Evolutionary conservation across 37 sponge, comb jelly and placozoan species (phyloP), one percentile per base, ranked within the genome.

Genomic region (Theonella swinhoei): DNA sequence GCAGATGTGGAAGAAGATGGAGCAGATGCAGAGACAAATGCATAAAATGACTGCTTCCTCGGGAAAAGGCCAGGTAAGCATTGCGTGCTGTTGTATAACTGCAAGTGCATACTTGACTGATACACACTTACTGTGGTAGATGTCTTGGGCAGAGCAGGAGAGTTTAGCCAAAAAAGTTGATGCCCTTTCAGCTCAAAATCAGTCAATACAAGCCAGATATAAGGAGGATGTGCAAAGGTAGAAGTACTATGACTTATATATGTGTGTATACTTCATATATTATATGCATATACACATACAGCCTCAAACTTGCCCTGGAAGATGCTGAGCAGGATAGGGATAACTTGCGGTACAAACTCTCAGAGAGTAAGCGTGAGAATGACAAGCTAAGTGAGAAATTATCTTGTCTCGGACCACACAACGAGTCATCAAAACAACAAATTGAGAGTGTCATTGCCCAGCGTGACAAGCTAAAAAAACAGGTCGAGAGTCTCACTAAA

Each of bases 321-420:
- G 77, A 78, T 37, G 80, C 59, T 19, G 87, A 79, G 22, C 66
- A 64, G 36, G 87, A 87, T 35, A 38, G 87, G 31, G 75, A 87
- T 38, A 64, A 72, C 73, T 39, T 79, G 39, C 38, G 64, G 9
- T 87, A 88, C 72, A 75, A 77, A 40, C 78, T 88, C 39, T 61
- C 77, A 2, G 88, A 82, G 83, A 54, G 25, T 20, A 76, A 88
- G 64, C 39, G 88, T 5, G 88, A 88, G 43, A 42, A 77, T 23
- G 76, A 88, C 30, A 28, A 77, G 38, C 70, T 88, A 0, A 76
- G 29, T 23, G 88, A 88, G 72, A 85, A 69, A 68, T 37, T 67
- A 39, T 39, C 76, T 7, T 80, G 70, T 60, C 61, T 70, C 24
- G 70, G 81, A 0, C 71, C 81, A 0, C 68, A 47, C 36, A n/a